phyloP scores from a whole-genome alignment of 2,797 vertebrate genomes.

The Melanotaenia pygmaea region DNA sequence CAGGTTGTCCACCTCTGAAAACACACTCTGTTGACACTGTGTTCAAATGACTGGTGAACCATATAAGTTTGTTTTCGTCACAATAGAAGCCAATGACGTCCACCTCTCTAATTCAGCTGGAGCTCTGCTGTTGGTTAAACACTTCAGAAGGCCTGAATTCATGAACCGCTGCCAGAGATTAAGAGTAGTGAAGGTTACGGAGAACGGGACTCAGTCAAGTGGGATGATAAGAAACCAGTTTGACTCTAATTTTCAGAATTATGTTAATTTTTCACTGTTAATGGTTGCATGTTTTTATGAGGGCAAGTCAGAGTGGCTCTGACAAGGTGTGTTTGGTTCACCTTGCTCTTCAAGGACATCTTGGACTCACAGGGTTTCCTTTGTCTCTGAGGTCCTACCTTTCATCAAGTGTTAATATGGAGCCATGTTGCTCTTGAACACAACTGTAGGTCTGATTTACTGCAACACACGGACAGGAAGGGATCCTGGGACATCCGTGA shows the following conservation, averaged over 20 bases:
- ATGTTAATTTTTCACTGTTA: constrained; percentile 45
- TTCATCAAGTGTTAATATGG: constrained; percentile 62
- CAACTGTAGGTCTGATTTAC: not conserved
- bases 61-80: constrained; percentile 41
- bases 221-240: not conserved
- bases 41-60: constrained; percentile 39
- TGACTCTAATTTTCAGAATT: constrained; percentile 17
- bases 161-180: not conserved
- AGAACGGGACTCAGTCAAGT: not conserved
- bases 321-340: constrained; percentile 39
- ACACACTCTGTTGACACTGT: constrained; percentile 55
- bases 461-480: not conserved
- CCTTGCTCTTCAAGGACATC: constrained; percentile 59
- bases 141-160: not conserved
- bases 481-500: not conserved
- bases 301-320: constrained; percentile 8
- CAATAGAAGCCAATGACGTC: constrained; percentile 35
- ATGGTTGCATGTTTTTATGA: constrained; percentile 56
- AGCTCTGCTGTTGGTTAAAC: constrained; percentile 25
- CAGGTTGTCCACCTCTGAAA: constrained; percentile 17
- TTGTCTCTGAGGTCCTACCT: constrained; percentile 45
- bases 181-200: not conserved
- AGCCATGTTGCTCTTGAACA: not conserved
- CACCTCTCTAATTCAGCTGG: not conserved
- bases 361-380: constrained; percentile 29